Evolutionary conservation across 2,113 vertebrate species (phyloP).

Genomic region (Irena cyanogastra): DNA sequence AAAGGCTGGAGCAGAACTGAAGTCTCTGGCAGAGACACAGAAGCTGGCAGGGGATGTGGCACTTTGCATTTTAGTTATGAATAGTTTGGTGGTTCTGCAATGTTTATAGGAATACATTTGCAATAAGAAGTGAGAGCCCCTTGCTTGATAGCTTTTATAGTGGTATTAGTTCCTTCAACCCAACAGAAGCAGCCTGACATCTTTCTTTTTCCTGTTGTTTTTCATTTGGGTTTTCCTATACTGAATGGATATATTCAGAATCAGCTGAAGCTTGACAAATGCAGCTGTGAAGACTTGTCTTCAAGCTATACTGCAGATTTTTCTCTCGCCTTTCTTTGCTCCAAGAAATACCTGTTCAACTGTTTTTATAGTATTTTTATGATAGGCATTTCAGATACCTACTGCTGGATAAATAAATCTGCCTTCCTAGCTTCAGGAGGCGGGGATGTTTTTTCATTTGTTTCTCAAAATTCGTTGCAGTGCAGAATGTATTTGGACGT

Average conservation of each 20-base stretch:
- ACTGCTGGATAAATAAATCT: constrained; percentile 51
- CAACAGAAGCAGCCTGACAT: neutral
- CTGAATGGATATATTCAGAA: neutral
- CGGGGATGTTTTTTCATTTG: neutral
- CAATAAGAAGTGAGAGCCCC: neutral
- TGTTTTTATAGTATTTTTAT: constrained; percentile 48
- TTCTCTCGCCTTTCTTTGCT: neutral
- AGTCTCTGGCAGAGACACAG: neutral
- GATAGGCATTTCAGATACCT: constrained; percentile 35
- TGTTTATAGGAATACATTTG: neutral
- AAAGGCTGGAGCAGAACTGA: neutral
- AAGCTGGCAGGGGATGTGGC: neutral
- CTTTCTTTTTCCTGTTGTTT: neutral
- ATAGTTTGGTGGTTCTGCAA: neutral
- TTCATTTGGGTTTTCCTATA: neutral
- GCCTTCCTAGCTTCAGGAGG: constrained; percentile 1
- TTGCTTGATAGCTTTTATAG: neutral
- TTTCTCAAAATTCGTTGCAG: neutral
- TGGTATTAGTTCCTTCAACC: neutral
- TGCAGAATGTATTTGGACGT: constrained; percentile 4
- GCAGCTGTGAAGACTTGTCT: neutral
- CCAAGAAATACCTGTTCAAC: constrained; percentile 31
- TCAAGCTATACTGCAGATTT: neutral
- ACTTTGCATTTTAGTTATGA: neutral
- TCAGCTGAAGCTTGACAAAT: neutral